These are phyloP conservation scores for Rhynchophorus ferrugineus DNA, from an alignment of 1,140 invertebrate species.

Conservation along the genomic window DNA sequence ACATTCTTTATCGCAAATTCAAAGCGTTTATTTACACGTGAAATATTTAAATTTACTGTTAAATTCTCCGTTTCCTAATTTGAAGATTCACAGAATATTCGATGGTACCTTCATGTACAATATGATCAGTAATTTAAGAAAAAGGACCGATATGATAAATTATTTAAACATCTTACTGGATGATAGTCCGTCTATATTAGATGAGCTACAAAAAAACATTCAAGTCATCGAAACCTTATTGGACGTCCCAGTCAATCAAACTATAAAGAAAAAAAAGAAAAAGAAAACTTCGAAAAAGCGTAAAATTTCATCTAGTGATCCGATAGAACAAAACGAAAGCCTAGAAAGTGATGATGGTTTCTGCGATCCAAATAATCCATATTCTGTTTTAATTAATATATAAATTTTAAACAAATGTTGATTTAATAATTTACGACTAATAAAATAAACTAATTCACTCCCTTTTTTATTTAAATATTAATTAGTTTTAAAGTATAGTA, in stretches of 20 bases:
- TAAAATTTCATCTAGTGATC: too few species aligned
- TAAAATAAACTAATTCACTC: too few species aligned
- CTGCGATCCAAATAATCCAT: slow-evolving; percentile 29
- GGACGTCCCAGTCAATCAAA: slow-evolving; percentile 1
- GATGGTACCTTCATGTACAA: slow-evolving; percentile 71
- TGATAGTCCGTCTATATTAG: slow-evolving; percentile 10
- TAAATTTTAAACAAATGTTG: slow-evolving; percentile 5
- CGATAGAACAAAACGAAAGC: slow-evolving; percentile 14
- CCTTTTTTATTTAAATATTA: too few species aligned
- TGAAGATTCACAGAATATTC: slow-evolving; percentile 50
- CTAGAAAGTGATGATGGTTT: slow-evolving; percentile 9
- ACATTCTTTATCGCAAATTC: slow-evolving; percentile 65
- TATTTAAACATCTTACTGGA: slow-evolving; percentile 12
- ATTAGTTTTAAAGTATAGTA: too few species aligned
- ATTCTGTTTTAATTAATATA: slow-evolving; percentile 21
- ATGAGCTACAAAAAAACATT: slow-evolving; percentile 2
- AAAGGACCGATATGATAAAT: slow-evolving; percentile 19
- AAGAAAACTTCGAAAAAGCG: too few species aligned
- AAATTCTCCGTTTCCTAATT: slow-evolving; percentile 46
- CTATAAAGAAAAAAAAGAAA: slow-evolving; percentile 17
- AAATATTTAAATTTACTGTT: slow-evolving; percentile 59
- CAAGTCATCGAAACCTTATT: background rate
- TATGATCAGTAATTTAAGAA: slow-evolving; percentile 39
- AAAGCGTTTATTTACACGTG: slow-evolving; percentile 55
- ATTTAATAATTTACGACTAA: too few species aligned